Conservation (phyloP, 2,888 invertebrate genomes). For the Mactromeris polynyma region DNA sequence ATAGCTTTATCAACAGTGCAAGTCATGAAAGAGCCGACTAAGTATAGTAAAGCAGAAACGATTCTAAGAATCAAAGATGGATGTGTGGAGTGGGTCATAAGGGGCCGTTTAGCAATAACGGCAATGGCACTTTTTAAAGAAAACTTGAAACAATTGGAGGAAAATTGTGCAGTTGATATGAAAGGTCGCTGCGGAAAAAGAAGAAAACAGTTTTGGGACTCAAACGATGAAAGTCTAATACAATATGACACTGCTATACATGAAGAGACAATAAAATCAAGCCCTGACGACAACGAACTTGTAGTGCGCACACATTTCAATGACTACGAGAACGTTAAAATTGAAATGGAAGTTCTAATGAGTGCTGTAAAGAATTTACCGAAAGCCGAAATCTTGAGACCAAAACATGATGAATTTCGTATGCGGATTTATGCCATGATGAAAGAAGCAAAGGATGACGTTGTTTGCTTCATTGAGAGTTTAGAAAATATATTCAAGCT, state of each 20-base stretch:
- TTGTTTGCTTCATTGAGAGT: slow-evolving; percentile 37
- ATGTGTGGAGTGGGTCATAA: slow-evolving; percentile 31
- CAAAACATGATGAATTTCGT: slow-evolving; percentile 44
- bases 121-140: not conserved
- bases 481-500: slow-evolving; percentile 31
- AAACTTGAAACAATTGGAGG: not conserved
- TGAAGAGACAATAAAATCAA: not conserved
- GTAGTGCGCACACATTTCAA: slow-evolving; percentile 11
- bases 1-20: slow-evolving; percentile 23
- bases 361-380: slow-evolving; percentile 20
- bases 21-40: not conserved
- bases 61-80: slow-evolving; percentile 15
- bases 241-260: not conserved
- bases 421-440: slow-evolving; percentile 38
- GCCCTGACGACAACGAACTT: not conserved
- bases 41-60: not conserved
- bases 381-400: slow-evolving; percentile 33
- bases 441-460: slow-evolving; percentile 38
- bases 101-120: not conserved
- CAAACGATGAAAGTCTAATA: not conserved
- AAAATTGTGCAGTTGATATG: not conserved
- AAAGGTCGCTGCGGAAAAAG: not conserved
- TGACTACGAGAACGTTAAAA: slow-evolving; percentile 15
- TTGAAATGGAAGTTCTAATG: slow-evolving; percentile 25
- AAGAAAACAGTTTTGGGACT: not conserved